These are phyloP conservation scores for Pholis gunnellus DNA, from an alignment of 2,113 vertebrate species.

Conservation along the genomic window DNA sequence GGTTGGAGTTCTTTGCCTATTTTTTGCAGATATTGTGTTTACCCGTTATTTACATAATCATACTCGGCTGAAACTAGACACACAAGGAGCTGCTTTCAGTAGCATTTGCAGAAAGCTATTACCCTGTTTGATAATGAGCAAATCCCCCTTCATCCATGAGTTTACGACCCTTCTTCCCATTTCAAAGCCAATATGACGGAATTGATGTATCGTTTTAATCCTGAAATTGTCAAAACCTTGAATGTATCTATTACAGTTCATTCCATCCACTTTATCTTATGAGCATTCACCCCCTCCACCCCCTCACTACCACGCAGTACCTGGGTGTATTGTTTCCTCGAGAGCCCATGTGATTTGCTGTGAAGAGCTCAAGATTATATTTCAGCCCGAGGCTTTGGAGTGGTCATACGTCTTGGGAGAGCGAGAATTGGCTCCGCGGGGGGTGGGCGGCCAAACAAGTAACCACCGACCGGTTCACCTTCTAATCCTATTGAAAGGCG, in stretches of 20 bases:
- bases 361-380: conserved; percentile 60
- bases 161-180: not conserved
- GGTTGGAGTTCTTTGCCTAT: not conserved
- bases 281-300: not conserved
- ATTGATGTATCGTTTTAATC: conserved; percentile 46
- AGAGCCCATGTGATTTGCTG: conserved; percentile 54
- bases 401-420: conserved; percentile 54
- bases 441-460: conserved; percentile 41
- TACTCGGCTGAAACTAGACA: not conserved
- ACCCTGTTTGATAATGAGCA: conserved; percentile 12
- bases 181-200: not conserved
- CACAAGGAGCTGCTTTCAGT: conserved; percentile 17
- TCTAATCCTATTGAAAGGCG: conserved; percentile 65
- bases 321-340: conserved; percentile 58
- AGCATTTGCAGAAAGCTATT: conserved; percentile 23
- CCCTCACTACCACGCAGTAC: conserved; percentile 23
- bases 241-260: conserved; percentile 57
- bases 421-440: conserved; percentile 47
- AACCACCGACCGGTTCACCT: conserved; percentile 59
- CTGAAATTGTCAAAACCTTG: conserved; percentile 48
- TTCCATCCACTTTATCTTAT: conserved; percentile 42
- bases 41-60: not conserved
- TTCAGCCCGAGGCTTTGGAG: conserved; percentile 67
- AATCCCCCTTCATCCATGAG: conserved; percentile 22
- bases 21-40: not conserved